Conservation (phyloP, 2,888 invertebrate species). For the Protodeltote pygarga region DNA sequence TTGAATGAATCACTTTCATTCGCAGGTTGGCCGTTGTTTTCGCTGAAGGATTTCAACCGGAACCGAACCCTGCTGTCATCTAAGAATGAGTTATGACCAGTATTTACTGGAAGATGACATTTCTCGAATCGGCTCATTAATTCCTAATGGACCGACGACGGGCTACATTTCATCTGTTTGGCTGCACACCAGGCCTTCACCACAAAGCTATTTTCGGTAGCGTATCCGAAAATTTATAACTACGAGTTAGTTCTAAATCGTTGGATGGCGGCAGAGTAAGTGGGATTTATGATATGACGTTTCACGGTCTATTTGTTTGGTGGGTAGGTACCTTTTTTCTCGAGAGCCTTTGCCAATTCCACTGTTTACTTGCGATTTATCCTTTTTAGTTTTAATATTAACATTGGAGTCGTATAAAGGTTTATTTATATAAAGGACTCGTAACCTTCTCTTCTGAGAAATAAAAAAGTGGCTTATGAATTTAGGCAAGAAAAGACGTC, state of each 20-base stretch:
- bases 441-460: too few relatives aligned
- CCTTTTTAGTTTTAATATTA: conserved; percentile 18
- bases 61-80: conserved; percentile 54
- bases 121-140: conserved; percentile 85
- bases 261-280: conserved; percentile 78
- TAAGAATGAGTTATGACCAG: conserved; percentile 73
- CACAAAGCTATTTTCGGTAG: conserved; percentile 82
- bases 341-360: conserved; percentile 46
- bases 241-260: conserved; percentile 83
- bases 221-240: conserved; percentile 83
- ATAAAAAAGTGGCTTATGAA: too few relatives aligned
- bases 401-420: conserved; percentile 19
- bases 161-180: conserved; percentile 85
- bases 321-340: conserved; percentile 47
- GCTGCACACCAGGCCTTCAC: conserved; percentile 77
- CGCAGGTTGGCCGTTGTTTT: conserved; percentile 66
- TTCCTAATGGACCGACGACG: conserved; percentile 82
- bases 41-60: conserved; percentile 43
- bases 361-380: conserved; percentile 22
- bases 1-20: conserved; percentile 72
- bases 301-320: conserved; percentile 73
- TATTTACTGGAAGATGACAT: conserved; percentile 85
- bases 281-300: conserved; percentile 76
- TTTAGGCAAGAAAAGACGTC: too few relatives aligned
- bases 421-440: too few relatives aligned